Evolutionary conservation across 2,888 invertebrate species (phyloP), one percentile per base, ranked within the genome.

Genomic region (Lacanobia oleracea): DNA sequence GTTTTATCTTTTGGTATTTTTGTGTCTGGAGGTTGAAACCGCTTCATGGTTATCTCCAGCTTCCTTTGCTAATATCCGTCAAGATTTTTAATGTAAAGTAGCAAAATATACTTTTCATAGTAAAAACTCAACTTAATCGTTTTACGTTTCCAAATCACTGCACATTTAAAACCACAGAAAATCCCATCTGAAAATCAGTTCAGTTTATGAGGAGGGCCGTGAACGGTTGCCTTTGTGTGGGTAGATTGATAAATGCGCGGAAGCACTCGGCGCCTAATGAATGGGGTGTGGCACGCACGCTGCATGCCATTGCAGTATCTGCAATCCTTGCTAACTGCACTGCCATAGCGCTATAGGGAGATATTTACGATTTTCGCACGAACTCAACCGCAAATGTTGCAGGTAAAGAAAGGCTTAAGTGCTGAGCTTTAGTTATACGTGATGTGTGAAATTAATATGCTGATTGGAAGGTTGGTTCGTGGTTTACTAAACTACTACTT

Each of bases 201-300:
- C 62, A 63, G 70, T 81, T 76, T 85, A 85, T 75, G 82, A 78
- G 62, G 81, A 78, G 78, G 79, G 84, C 80, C 84, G 85, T 88
- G 88, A 90, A 90, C 89, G 87, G 89, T 88, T 88, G 88, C 89
- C 87, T 84, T 85, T 88, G 88, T 90, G 90, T 85, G 91, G 90
- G 92, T 91, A 91, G 95, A 94, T 94, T 95, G 95, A 95, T 95
- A 95, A 94, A 95, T 94, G 94, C 93, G 92, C 94, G 95, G 94
- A 95, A 95, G 94, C 95, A 95, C 95, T 95, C 94, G 92, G 89
- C 92, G 89, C 88, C 93, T 94, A 95, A 95, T 95, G 94, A 95
- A 95, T 94, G 93, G 94, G 94, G 95, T 94, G 94, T 93, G 94
- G 94, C 95, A 94, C 94, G 94, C 94, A 94, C 91, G 84, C 91